phyloP scores from a whole-genome alignment of 2,113 vertebrate species.

The Raphicerus campestris region DNA sequence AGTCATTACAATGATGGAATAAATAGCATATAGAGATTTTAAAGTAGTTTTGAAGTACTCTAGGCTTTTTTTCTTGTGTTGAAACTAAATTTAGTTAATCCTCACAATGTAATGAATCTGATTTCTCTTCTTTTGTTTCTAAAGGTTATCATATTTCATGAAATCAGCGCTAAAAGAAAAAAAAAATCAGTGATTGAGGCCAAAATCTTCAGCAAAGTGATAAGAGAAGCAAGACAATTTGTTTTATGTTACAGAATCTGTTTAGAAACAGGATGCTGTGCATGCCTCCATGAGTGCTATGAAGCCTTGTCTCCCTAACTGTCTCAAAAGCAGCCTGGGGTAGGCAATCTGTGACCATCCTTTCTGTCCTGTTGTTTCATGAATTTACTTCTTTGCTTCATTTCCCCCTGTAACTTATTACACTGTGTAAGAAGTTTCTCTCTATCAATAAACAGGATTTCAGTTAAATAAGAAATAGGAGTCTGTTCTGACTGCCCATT shows the following conservation, averaged over 20 bases:
- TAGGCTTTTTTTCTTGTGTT: not conserved
- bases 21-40: not conserved
- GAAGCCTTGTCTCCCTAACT: not conserved
- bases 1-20: not conserved
- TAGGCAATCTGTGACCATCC: not conserved
- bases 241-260: not conserved
- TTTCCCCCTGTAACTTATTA: not conserved
- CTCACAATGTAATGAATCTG: not conserved
- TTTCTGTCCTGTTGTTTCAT: not conserved
- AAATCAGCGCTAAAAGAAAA: not conserved
- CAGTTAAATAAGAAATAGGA: not conserved
- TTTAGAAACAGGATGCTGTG: not conserved
- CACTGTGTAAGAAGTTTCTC: not conserved
- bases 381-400: not conserved
- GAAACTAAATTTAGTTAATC: no score
- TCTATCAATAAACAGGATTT: not conserved
- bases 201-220: not conserved
- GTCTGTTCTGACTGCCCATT: not conserved
- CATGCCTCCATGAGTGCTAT: not conserved
- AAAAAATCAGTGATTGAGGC: not conserved
- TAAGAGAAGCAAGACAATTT: not conserved
- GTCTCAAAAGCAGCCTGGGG: fast-evolving
- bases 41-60: not conserved
- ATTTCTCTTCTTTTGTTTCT: not conserved
- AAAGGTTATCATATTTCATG: not conserved